phyloP scores from a whole-genome alignment of 2,888 invertebrate species.

The Yponomeuta sedellus region DNA sequence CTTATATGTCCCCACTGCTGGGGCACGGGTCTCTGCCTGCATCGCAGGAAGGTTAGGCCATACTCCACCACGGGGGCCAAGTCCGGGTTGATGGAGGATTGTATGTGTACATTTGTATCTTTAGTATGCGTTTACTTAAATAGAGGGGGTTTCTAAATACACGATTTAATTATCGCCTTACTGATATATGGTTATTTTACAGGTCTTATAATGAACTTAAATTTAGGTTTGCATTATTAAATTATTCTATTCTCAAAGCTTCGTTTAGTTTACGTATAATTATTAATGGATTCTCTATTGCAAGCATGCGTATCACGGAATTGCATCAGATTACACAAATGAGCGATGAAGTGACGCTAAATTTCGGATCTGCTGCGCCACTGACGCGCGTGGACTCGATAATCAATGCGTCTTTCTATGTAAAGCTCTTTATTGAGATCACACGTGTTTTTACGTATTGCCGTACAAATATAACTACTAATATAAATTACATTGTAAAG shows the following conservation, averaged over 20 bases:
- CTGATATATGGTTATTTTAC: too few species aligned
- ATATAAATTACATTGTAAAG: background rate
- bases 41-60: too few species aligned
- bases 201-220: too few species aligned
- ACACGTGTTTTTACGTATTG: constrained; percentile 27
- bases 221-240: background rate
- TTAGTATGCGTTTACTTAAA: too few species aligned
- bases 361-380: constrained; percentile 43
- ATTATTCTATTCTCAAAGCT: background rate
- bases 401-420: constrained; percentile 35
- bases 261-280: background rate
- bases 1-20: too few species aligned
- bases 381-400: constrained; percentile 57
- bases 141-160: too few species aligned
- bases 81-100: too few species aligned
- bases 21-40: too few species aligned
- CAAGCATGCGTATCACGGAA: constrained; percentile 33
- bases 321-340: constrained; percentile 34
- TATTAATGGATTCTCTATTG: constrained; percentile 7
- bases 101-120: too few species aligned
- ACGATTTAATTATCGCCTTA: too few species aligned
- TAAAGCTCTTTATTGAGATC: constrained; percentile 36
- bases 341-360: constrained; percentile 27
- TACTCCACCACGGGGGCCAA: too few species aligned
- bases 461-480: background rate